phyloP scores from a whole-genome alignment of 2,113 vertebrate genomes.

The Axis porcinus region DNA sequence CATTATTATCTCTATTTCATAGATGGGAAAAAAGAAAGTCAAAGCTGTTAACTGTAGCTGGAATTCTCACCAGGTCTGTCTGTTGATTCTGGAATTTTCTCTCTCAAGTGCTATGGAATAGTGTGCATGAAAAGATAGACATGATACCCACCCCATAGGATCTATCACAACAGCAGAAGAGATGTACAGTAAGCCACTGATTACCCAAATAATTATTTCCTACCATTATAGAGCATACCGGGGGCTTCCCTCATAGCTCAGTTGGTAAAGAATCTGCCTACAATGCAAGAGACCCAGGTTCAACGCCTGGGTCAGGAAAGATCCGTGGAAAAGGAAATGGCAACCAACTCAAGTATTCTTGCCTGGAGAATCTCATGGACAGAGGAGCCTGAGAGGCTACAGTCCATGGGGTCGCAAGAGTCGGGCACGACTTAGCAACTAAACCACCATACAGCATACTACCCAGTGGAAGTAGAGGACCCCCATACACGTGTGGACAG shows the following conservation, averaged over 20 bases:
- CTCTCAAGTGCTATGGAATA: neutral
- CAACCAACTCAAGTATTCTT: neutral
- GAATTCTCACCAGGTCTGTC: neutral
- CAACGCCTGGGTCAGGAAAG: neutral
- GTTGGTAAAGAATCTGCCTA: neutral
- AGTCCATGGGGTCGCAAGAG: neutral
- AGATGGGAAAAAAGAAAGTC: neutral
- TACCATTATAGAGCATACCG: neutral
- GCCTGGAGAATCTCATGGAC: neutral
- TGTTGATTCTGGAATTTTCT: neutral
- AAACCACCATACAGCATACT: neutral
- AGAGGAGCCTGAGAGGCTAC: neutral
- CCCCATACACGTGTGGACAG: neutral
- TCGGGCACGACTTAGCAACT: fast-evolving
- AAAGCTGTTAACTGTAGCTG: neutral
- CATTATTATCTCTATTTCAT: neutral
- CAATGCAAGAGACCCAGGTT: neutral
- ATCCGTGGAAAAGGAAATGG: neutral
- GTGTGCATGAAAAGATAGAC: neutral
- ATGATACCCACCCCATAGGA: neutral
- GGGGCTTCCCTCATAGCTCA: neutral
- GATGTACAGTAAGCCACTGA: neutral
- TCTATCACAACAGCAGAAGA: neutral
- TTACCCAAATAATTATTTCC: neutral
- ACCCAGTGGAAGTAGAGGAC: neutral